A percentile compares a stretch with the other conserved stretches of the same genome.
phyloP scores from a whole-genome alignment of 2,797 vertebrate species.

The Helicolenus hilgendorfi region DNA sequence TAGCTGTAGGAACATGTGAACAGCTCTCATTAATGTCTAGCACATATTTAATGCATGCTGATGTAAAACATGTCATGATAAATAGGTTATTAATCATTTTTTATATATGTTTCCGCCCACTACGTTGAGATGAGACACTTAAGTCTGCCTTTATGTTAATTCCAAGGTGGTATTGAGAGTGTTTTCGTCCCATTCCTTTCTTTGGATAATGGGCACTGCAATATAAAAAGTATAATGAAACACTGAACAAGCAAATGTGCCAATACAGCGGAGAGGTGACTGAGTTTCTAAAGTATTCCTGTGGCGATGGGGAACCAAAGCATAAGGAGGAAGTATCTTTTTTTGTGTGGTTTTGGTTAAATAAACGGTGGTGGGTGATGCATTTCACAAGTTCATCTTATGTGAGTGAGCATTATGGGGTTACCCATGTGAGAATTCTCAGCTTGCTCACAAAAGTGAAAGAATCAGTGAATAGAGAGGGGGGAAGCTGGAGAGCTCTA shows the following conservation, averaged over 20 bases:
- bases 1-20: not conserved
- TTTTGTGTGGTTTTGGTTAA: slow-evolving; percentile 67
- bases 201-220: not conserved
- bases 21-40: not conserved
- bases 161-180: not conserved
- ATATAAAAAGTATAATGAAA: slow-evolving; percentile 8
- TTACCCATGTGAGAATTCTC: slow-evolving; percentile 86
- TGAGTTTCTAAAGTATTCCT: slow-evolving; percentile 14
- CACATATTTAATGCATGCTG: not conserved
- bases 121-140: not conserved
- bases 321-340: slow-evolving; percentile 52
- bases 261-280: not conserved
- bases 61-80: not conserved
- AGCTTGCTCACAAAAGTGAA: slow-evolving; percentile 85
- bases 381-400: slow-evolving; percentile 85
- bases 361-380: slow-evolving; percentile 77
- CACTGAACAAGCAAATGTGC: not conserved
- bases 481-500: slow-evolving; percentile 41
- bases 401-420: slow-evolving; percentile 76
- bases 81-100: not conserved
- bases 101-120: not conserved
- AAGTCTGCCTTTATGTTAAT: not conserved
- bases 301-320: slow-evolving; percentile 36
- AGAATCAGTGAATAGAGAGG: slow-evolving; percentile 72
- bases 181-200: not conserved